These are phyloP conservation scores for Microcaecilia unicolor DNA, from an alignment of 2,797 vertebrate species.

Conservation along the genomic window DNA sequence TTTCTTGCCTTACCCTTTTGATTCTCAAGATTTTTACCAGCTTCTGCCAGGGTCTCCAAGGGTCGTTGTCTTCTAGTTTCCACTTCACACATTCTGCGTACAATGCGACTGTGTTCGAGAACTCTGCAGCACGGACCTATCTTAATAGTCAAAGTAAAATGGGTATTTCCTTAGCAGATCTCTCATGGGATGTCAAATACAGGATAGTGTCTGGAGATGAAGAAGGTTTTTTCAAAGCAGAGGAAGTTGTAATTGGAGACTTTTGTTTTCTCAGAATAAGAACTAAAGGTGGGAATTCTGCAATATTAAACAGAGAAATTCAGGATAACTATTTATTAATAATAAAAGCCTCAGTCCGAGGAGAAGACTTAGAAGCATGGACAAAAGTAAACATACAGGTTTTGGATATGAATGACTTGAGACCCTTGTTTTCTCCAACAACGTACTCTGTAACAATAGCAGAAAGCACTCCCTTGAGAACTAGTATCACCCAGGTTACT, in stretches of 20 bases:
- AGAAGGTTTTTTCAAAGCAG: constrained; percentile 94
- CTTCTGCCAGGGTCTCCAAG: constrained; percentile 52
- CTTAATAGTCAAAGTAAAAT: constrained; percentile 86
- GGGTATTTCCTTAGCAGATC: constrained; percentile 76
- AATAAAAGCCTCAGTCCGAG: constrained; percentile 87
- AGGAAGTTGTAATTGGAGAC: constrained; percentile 87
- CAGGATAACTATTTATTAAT: constrained; percentile 91
- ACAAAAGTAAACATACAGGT: constrained; percentile 91
- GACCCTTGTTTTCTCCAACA: constrained; percentile 93
- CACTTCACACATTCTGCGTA: constrained; percentile 83
- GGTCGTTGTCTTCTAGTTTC: constrained; percentile 46
- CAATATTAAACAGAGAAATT: constrained; percentile 93
- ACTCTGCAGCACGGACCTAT: constrained; percentile 92
- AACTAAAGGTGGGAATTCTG: constrained; percentile 95
- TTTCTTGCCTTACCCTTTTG: constrained; percentile 61
- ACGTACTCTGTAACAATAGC: constrained; percentile 90
- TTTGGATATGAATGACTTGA: constrained; percentile 94
- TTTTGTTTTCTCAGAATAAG: constrained; percentile 95
- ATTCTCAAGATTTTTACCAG: constrained; percentile 61
- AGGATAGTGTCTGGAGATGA: constrained; percentile 91
- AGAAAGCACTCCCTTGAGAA: constrained; percentile 90
- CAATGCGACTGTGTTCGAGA: constrained; percentile 86
- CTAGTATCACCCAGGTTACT: constrained; percentile 93
- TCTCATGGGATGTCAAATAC: constrained; percentile 91
- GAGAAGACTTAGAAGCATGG: constrained; percentile 87